Conservation (phyloP, 2,797 vertebrate species). For the Holocentrus rufus region DNA sequence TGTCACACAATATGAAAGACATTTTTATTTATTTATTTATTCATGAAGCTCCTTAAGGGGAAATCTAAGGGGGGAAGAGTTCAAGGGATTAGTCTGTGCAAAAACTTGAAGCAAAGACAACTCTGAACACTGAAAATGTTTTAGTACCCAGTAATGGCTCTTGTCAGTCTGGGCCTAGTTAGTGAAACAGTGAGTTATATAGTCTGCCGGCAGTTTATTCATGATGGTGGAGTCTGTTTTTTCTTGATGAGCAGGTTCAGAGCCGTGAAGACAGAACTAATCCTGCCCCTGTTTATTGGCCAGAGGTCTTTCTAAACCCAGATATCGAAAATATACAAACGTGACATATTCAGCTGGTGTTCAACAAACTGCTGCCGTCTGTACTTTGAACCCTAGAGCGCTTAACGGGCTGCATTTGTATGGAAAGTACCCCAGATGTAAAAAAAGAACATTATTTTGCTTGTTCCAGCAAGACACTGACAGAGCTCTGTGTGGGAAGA, state of each 20-base stretch:
- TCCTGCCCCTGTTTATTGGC: background rate
- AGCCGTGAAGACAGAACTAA: background rate
- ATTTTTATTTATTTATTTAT: too few relatives aligned
- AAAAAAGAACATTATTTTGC: slow-evolving; percentile 43
- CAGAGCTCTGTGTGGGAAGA: slow-evolving; percentile 52
- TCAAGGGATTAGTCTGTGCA: too few relatives aligned
- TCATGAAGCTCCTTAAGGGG: too few relatives aligned
- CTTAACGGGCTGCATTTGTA: slow-evolving; percentile 41
- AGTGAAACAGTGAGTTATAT: too few relatives aligned
- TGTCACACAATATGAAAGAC: too few relatives aligned
- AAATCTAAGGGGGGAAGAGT: too few relatives aligned
- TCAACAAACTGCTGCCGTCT: slow-evolving; percentile 10
- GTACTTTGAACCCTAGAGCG: background rate
- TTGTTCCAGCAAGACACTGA: slow-evolving; percentile 53
- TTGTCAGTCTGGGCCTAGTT: too few relatives aligned
- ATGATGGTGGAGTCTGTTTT: slow-evolving; percentile 1
- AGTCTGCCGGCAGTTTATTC: background rate
- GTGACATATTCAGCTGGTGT: background rate
- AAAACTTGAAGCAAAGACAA: too few relatives aligned
- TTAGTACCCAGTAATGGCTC: too few relatives aligned
- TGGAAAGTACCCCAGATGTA: slow-evolving; percentile 36
- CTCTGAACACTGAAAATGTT: too few relatives aligned
- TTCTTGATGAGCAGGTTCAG: background rate
- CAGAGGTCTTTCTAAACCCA: background rate
- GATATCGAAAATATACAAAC: background rate